Conservation (phyloP, 1,140 invertebrate genomes). For the Ceratosolen solmsi region DNA sequence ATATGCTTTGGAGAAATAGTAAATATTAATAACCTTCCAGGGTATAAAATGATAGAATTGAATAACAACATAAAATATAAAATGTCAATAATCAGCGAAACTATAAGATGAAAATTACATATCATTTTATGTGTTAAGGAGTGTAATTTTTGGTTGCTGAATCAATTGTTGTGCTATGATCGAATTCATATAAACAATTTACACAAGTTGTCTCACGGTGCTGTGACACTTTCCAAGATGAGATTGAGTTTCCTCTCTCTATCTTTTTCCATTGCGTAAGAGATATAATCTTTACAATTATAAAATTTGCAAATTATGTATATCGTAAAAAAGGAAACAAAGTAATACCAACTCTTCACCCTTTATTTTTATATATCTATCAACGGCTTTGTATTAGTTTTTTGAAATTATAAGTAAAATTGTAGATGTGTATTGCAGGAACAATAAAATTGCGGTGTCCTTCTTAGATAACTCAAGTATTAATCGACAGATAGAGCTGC, state of each 20-base stretch:
- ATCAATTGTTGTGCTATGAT: conserved; percentile 18
- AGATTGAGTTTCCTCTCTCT: conserved; percentile 39
- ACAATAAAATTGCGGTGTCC: background rate
- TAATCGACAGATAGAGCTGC: background rate
- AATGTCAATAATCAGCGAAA: too few species aligned
- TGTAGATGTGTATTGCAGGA: background rate
- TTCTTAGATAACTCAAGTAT: conserved; percentile 1
- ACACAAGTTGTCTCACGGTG: conserved; percentile 43
- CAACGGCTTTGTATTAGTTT: background rate
- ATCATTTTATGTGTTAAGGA: too few species aligned
- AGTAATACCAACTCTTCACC: background rate
- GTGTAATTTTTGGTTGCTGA: too few species aligned
- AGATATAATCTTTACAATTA: background rate
- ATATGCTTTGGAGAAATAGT: too few species aligned
- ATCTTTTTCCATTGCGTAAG: conserved; percentile 29
- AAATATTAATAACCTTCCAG: background rate
- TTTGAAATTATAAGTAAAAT: background rate
- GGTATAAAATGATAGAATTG: background rate
- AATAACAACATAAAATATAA: background rate
- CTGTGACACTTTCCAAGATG: conserved; percentile 47
- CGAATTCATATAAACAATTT: conserved; percentile 28
- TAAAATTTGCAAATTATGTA: background rate
- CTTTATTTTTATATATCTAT: background rate
- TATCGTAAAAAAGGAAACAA: background rate
- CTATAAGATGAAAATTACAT: too few species aligned